Conservation (phyloP, 2,888 invertebrate species). For the Monochamus alternatus region DNA sequence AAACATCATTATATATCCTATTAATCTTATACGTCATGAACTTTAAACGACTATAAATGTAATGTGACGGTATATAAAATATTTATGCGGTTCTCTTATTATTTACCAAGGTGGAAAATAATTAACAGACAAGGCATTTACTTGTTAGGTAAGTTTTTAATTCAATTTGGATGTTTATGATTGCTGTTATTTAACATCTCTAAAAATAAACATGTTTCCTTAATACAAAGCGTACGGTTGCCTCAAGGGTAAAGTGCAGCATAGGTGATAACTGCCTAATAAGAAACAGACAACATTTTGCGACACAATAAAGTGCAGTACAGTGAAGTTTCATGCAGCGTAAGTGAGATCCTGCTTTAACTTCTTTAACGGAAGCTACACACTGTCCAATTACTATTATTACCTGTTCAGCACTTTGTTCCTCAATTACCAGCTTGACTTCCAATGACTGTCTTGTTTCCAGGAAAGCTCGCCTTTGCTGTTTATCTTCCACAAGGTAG, state of each 20-base stretch:
- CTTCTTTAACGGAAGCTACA: background rate
- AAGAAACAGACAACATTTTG: too few relatives aligned
- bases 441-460: conserved; percentile 93
- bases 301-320: too few relatives aligned
- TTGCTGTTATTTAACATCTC: too few relatives aligned
- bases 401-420: conserved; percentile 94
- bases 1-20: background rate
- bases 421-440: conserved; percentile 93
- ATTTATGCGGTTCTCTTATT: background rate
- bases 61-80: background rate
- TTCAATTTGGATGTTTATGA: too few relatives aligned
- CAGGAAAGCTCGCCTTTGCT: conserved; percentile 90
- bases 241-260: too few relatives aligned
- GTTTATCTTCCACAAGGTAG: conserved; percentile 85
- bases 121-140: too few relatives aligned
- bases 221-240: too few relatives aligned
- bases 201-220: too few relatives aligned
- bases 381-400: conserved; percentile 32
- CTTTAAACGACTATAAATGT: background rate
- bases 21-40: background rate
- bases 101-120: background rate
- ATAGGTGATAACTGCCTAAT: too few relatives aligned
- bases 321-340: too few relatives aligned
- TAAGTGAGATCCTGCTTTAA: too few relatives aligned
- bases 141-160: too few relatives aligned